These are phyloP conservation scores for Anguilla rostrata DNA, from an alignment of 2,113 vertebrate genomes.

Conservation along the genomic window DNA sequence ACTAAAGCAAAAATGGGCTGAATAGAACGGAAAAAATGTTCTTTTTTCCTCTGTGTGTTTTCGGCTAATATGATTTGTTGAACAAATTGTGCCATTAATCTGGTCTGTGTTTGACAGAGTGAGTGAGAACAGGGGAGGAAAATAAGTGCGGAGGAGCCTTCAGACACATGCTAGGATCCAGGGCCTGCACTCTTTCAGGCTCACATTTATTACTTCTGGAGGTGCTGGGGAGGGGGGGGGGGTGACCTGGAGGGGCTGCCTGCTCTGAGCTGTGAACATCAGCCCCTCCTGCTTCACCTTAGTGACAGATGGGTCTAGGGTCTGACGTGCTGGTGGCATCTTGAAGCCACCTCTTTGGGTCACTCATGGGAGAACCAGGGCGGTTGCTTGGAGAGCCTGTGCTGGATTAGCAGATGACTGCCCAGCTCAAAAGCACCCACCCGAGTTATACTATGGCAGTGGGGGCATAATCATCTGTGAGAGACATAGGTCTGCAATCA, in stretches of 20 bases:
- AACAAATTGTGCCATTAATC: slow-evolving; percentile 92
- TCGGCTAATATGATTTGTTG: slow-evolving; percentile 63
- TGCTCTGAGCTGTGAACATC: slow-evolving; percentile 84
- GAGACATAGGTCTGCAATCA: too few species aligned
- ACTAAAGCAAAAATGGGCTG: slow-evolving; percentile 68
- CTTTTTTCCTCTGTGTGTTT: slow-evolving; percentile 74
- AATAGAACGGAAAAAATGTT: slow-evolving; percentile 67
- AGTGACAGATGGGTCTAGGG: slow-evolving; percentile 82
- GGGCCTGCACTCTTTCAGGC: slow-evolving; percentile 84
- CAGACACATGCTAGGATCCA: slow-evolving; percentile 77
- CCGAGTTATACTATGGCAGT: not conserved
- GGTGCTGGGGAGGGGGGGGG: slow-evolving; percentile 69
- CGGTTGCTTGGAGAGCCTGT: not conserved
- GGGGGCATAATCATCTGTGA: not conserved
- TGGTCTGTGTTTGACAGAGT: slow-evolving; percentile 85
- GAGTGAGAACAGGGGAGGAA: slow-evolving; percentile 58
- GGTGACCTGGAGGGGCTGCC: slow-evolving; percentile 79
- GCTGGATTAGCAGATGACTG: not conserved
- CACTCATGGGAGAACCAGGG: not conserved
- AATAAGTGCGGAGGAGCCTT: slow-evolving; percentile 82
- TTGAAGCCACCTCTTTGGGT: not conserved
- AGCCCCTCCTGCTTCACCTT: slow-evolving; percentile 81
- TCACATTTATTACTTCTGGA: slow-evolving; percentile 88
- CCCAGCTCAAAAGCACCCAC: not conserved
- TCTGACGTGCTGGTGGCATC: not conserved